phyloP scores from a whole-genome alignment of 1,140 invertebrate species.

The Polypedilum vanderplanki region DNA sequence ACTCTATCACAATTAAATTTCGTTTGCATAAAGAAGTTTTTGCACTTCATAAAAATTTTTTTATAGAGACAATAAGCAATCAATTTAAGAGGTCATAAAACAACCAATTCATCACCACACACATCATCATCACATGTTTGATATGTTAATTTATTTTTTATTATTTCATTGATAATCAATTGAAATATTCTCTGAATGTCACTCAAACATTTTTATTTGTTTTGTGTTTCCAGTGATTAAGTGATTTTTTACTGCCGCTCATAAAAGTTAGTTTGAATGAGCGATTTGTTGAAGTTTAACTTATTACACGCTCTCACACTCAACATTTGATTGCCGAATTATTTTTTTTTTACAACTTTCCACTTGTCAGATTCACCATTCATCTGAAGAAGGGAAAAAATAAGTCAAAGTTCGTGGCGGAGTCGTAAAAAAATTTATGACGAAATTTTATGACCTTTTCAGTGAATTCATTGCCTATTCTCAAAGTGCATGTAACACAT shows the following conservation, averaged over 20 bases:
- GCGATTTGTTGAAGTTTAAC: slow-evolving; percentile 6
- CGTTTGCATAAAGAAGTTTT: no score
- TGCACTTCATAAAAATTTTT: not conserved
- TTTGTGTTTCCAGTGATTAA: not conserved
- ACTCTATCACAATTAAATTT: no score
- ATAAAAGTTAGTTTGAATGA: slow-evolving; percentile 2
- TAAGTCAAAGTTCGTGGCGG: slow-evolving; percentile 9
- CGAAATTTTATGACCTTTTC: not conserved
- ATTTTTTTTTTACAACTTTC: not conserved
- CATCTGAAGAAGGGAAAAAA: not conserved
- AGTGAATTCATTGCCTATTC: not conserved
- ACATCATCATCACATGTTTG: not conserved
- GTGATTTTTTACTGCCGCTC: slow-evolving; percentile 19
- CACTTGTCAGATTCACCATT: not conserved
- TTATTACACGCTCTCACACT: not conserved
- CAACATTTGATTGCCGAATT: not conserved
- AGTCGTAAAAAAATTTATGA: not conserved
- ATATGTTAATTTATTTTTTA: slow-evolving; percentile 28
- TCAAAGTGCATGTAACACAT: not conserved
- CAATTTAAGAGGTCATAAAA: slow-evolving; percentile 23
- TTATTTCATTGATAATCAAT: not conserved
- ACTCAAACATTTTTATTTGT: not conserved
- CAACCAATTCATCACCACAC: not conserved
- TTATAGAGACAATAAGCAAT: slow-evolving; percentile 19
- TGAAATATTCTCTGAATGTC: not conserved